These are phyloP conservation scores for Eulemur coronatus DNA, from an alignment of 2,797 vertebrate genomes.

Conservation along the genomic window DNA sequence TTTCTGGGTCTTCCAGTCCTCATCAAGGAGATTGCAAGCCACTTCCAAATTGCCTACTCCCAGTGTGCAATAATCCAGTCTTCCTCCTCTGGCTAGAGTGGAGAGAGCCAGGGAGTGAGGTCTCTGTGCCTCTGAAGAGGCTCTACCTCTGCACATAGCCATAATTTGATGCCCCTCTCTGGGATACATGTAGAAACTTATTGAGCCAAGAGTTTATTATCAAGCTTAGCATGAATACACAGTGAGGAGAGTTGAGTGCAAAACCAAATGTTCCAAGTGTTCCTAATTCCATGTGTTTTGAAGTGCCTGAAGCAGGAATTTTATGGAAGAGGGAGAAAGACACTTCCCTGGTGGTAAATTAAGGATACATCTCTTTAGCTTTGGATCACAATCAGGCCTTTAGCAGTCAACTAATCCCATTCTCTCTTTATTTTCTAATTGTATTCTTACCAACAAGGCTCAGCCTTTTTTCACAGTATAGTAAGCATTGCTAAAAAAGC, in stretches of 20 bases:
- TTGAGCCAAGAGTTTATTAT: conserved; percentile 77
- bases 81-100: conserved; percentile 58
- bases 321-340: conserved; percentile 71
- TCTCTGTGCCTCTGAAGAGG: conserved; percentile 56
- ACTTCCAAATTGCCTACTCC: conserved; percentile 60
- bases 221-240: conserved; percentile 58
- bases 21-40: conserved; percentile 32
- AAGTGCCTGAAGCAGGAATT: conserved; percentile 64
- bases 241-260: conserved; percentile 54
- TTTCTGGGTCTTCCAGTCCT: conserved; percentile 70
- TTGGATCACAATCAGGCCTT: conserved; percentile 61
- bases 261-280: conserved; percentile 62
- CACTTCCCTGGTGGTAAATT: conserved; percentile 60
- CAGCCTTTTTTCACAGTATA: conserved; percentile 64
- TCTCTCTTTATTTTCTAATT: conserved; percentile 74
- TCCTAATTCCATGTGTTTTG: conserved; percentile 64
- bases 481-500: conserved; percentile 73
- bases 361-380: conserved; percentile 65
- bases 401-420: conserved; percentile 58
- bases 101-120: conserved; percentile 34
- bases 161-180: conserved; percentile 72
- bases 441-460: conserved; percentile 69
- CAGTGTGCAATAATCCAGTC: not conserved
- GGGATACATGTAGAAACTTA: conserved; percentile 62
- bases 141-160: conserved; percentile 61